Percentiles rank a stretch among this genome's conserved stretches.
These are phyloP conservation scores for Peromyscus nudipes DNA, from an alignment of 2,797 vertebrate species.

Conservation along the genomic window DNA sequence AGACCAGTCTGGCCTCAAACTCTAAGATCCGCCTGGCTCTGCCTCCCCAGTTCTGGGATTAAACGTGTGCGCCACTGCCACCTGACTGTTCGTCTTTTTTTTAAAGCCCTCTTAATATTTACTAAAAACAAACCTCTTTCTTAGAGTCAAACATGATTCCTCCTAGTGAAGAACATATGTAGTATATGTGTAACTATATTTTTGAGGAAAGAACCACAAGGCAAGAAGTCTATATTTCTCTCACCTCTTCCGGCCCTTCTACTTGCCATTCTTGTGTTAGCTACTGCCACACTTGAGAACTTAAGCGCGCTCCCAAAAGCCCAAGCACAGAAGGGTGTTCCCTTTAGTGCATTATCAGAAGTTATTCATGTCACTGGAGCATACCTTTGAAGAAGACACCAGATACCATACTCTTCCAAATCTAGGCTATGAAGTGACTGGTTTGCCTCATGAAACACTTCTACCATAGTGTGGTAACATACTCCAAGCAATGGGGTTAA, in stretches of 20 bases:
- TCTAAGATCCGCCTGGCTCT: neutral
- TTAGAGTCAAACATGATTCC: constrained; percentile 1
- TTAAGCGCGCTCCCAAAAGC: neutral
- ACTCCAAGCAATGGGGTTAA: neutral
- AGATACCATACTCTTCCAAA: neutral
- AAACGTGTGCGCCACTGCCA: neutral
- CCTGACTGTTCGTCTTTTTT: neutral
- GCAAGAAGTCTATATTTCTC: neutral
- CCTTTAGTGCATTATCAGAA: neutral
- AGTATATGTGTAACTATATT: neutral
- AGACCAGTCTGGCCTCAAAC: neutral
- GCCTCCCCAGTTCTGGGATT: neutral
- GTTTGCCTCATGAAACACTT: neutral
- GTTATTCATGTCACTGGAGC: neutral
- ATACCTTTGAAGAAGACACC: neutral
- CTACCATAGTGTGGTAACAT: neutral
- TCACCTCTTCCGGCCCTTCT: neutral
- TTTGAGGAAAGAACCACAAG: neutral
- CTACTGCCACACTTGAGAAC: neutral
- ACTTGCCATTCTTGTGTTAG: neutral
- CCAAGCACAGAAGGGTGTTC: no score
- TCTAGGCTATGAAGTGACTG: neutral
- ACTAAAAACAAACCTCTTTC: neutral
- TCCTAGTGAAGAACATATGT: neutral
- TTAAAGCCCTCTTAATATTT: neutral